Percentiles rank a stretch among this genome's conserved stretches.
Evolutionary conservation across 2,797 vertebrate genomes (phyloP).

Genomic region (Hapalemur alaotrensis): DNA sequence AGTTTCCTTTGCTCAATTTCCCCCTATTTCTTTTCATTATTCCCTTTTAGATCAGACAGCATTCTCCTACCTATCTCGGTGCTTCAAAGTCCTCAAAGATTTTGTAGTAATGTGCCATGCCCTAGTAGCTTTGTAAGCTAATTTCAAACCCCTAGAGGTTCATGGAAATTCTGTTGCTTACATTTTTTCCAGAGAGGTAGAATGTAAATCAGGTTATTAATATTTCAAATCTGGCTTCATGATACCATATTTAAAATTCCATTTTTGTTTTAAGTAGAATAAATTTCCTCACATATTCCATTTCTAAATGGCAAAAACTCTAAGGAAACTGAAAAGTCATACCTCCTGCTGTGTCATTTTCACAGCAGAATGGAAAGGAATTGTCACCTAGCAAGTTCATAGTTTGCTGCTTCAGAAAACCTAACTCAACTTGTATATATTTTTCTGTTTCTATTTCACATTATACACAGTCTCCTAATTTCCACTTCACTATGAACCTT

Average conservation of each 20-base stretch:
- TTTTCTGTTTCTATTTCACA: background rate
- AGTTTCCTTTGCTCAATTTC: conserved; percentile 55
- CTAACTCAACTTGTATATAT: background rate
- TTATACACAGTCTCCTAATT: background rate
- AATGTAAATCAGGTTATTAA: conserved; percentile 69
- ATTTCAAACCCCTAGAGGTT: conserved; percentile 35
- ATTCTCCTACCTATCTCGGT: background rate
- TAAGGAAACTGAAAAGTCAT: conserved; percentile 1
- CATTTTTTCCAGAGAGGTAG: conserved; percentile 48
- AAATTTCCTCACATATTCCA: conserved; percentile 25
- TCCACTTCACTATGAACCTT: conserved; percentile 11
- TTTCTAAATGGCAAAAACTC: conserved; percentile 44
- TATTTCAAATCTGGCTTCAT: conserved; percentile 67
- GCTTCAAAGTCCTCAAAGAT: background rate
- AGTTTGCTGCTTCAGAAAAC: conserved; percentile 13
- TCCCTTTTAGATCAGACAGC: conserved; percentile 27
- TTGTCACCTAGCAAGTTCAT: conserved; percentile 16
- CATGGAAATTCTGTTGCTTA: conserved; percentile 46
- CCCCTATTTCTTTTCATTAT: conserved; percentile 52
- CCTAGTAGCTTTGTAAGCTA: conserved; percentile 36
- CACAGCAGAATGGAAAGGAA: conserved; percentile 2
- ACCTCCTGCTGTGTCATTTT: conserved; percentile 28
- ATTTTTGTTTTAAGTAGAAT: conserved; percentile 68
- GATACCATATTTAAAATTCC: conserved; percentile 50
- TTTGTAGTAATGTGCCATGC: background rate